Evolutionary conservation across 2,797 vertebrate species (phyloP).

Genomic region (Epinephelus awoara): DNA sequence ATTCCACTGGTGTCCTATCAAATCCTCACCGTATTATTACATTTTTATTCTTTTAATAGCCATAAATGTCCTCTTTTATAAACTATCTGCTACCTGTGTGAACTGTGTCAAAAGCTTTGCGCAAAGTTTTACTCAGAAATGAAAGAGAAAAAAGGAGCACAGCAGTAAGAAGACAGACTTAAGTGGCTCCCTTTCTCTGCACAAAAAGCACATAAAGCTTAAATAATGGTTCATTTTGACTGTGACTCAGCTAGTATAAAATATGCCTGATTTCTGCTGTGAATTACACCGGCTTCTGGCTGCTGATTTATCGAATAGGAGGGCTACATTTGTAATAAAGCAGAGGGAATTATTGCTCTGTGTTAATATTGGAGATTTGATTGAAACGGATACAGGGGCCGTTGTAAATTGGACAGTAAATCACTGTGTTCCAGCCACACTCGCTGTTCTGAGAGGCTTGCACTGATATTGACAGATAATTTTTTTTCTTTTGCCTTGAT

Average conservation of each 20-base stretch:
- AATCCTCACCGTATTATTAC: background rate
- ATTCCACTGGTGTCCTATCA: background rate
- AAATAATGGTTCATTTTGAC: conserved; percentile 75
- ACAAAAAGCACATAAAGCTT: conserved; percentile 57
- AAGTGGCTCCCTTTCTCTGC: conserved; percentile 33
- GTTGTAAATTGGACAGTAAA: conserved; percentile 81
- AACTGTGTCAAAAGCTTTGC: conserved; percentile 19
- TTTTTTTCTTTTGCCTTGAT: conserved; percentile 71
- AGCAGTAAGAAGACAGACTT: conserved; percentile 16
- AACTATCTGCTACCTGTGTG: conserved; percentile 11
- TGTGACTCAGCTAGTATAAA: conserved; percentile 73
- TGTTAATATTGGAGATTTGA: conserved; percentile 84
- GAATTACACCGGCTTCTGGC: conserved; percentile 70
- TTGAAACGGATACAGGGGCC: conserved; percentile 80
- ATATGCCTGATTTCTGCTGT: conserved; percentile 77
- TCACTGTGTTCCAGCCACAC: conserved; percentile 71
- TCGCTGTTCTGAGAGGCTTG: conserved; percentile 61
- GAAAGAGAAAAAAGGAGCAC: conserved; percentile 11
- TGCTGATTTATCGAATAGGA: conserved; percentile 77
- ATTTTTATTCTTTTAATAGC: conserved; percentile 4
- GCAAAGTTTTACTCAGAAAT: conserved; percentile 40
- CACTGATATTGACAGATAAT: conserved; percentile 79
- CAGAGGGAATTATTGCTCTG: conserved; percentile 78
- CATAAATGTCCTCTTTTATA: conserved; percentile 11
- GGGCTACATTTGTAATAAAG: conserved; percentile 79